Percentiles rank a stretch among this genome's conserved stretches.
Conservation (phyloP, 37 sponge, comb jelly and placozoan genomes). For the Agelas oroides region DNA sequence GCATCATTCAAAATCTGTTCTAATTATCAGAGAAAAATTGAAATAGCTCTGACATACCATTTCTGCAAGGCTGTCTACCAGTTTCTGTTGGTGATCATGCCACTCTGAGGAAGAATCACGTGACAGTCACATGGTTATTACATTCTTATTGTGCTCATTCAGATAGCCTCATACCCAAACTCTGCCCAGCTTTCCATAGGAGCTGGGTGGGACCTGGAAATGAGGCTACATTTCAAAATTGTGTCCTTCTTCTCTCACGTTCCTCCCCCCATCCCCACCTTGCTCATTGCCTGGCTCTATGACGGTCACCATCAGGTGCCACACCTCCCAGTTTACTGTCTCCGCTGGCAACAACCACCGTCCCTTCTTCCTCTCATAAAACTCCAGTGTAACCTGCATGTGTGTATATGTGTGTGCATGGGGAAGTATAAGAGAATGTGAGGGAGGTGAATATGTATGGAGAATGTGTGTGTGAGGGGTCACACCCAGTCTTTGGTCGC, state of each 20-base stretch:
- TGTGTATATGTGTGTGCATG: not conserved
- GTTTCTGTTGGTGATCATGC: slow-evolving; percentile 45
- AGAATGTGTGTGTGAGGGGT: no score
- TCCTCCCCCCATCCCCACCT: slow-evolving; percentile 42
- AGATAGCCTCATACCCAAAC: no score
- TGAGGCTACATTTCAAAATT: no score
- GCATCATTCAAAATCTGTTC: no score
- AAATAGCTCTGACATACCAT: not conserved
- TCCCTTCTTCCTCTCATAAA: slow-evolving; percentile 88
- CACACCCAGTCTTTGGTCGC: no score
- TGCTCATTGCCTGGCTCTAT: slow-evolving; percentile 46
- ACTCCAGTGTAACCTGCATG: slow-evolving; percentile 79
- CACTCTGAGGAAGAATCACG: slow-evolving; percentile 31
- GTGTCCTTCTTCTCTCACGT: no score
- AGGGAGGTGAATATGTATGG: not conserved
- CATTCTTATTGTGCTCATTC: no score
- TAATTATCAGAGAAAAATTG: no score
- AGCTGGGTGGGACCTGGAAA: no score
- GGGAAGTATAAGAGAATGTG: no score
- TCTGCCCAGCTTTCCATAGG: no score
- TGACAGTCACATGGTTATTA: no score
- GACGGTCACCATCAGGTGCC: slow-evolving; percentile 60
- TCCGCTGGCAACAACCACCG: slow-evolving; percentile 89
- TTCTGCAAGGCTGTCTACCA: slow-evolving; percentile 46
- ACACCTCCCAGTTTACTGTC: slow-evolving; percentile 80